Base-by-base conservation (phyloP, 2,113 vertebrate genomes). In the Nerophis lumbriciformis region DNA sequence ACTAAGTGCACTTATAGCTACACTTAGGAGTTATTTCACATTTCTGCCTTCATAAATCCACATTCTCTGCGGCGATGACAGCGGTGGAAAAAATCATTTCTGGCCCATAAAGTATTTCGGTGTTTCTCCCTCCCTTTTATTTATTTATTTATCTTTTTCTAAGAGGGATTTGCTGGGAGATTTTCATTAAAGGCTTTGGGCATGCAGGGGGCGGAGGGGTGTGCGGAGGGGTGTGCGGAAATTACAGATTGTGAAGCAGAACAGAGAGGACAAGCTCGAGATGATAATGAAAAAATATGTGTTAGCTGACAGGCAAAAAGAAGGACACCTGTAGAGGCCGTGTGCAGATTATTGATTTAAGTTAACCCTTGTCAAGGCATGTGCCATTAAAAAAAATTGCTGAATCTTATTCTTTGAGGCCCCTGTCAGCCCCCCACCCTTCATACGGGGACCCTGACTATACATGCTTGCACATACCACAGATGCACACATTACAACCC, bases 1-100 rank as follows among this genome's bases (percentile, higher is more conserved):
- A 80, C 70, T 75, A 86, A 84, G 80, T 84, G 81, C 85, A 83
- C 84, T 86, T 82, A 78, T 69, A 82, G 63, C 6, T 61, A 59
- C 45, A 63, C 60, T 83, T 68, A 56, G 64, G 8, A 82, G 75
- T 77, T 84, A 84, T 80, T 85, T 85, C 78, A 78, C 67, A 78
- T 83, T 82, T 77, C 72, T 66, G 64, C 66, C 66, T 45, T 69
- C 54, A 76, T 86, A 85, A 84, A 85, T 88, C 72, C 74, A 78
- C 69, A 74, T 60, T 14, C 48, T 66, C 37, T 52, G 53, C 63
- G 73, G 65, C 65, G 53, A 73, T 59, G 63, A 70, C 66, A 52
- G 65, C 15, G 57, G 57, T 12, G 50, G 69, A 76, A 72, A 72
- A 72, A 75, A 79, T 69, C 52, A 78, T 78, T 72, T 76, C 72